phyloP scores from a whole-genome alignment of 2,888 invertebrate species.

The Phortica magna region DNA sequence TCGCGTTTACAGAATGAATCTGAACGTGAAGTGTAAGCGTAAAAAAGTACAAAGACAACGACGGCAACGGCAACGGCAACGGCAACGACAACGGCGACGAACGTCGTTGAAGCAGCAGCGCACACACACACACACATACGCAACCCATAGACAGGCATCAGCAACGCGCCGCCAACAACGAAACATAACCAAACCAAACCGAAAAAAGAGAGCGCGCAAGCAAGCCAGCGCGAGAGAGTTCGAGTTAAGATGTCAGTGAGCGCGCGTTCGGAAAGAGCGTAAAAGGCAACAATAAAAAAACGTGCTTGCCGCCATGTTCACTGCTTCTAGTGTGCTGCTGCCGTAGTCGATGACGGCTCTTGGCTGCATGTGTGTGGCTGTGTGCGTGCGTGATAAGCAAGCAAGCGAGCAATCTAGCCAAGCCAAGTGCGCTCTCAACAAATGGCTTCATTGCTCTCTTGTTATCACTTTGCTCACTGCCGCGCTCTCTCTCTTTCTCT shows the following conservation, averaged over 20 bases:
- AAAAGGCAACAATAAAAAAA: constrained; percentile 15
- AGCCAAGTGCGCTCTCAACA: neutral
- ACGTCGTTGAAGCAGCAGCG: constrained; percentile 7
- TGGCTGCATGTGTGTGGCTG: constrained; percentile 54
- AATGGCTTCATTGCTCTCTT: neutral
- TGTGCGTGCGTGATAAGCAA: constrained; percentile 41
- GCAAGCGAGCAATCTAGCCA: neutral
- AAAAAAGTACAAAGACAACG: constrained; percentile 62
- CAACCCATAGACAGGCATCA: neutral
- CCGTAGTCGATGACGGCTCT: constrained; percentile 37
- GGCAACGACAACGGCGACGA: constrained; percentile 25
- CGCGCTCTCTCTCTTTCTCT: neutral
- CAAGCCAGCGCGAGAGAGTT: neutral
- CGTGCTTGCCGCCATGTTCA: constrained; percentile 19
- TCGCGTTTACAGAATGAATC: constrained; percentile 79
- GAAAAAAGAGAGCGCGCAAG: neutral
- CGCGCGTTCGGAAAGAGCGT: neutral
- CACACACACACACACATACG: neutral
- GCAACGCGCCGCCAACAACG: neutral
- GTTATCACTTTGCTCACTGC: neutral
- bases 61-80: constrained; percentile 41
- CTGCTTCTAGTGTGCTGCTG: constrained; percentile 37
- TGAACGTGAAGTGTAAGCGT: constrained; percentile 78
- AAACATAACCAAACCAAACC: neutral
- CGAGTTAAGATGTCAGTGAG: constrained; percentile 2